These are phyloP conservation scores for Colletes collaris DNA, from an alignment of 2,888 invertebrate genomes.

Conservation along the genomic window DNA sequence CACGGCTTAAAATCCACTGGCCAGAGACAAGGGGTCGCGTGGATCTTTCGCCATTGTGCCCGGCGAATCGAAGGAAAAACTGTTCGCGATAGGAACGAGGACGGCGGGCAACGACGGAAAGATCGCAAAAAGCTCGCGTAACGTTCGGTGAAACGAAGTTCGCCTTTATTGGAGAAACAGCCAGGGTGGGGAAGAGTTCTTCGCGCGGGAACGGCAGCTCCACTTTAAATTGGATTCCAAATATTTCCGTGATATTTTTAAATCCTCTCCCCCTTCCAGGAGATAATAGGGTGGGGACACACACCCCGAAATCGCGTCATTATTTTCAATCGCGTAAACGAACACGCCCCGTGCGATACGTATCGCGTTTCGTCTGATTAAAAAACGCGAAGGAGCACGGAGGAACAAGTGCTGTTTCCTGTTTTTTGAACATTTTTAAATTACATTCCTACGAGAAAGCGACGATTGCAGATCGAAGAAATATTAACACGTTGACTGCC, in stretches of 20 bases:
- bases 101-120: slow-evolving; percentile 46
- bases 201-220: slow-evolving; percentile 29
- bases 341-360: background rate
- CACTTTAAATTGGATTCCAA: slow-evolving; percentile 62
- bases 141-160: slow-evolving; percentile 52
- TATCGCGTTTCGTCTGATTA: background rate
- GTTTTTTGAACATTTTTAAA: no score
- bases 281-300: background rate
- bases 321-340: slow-evolving; percentile 35
- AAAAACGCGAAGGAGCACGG: background rate
- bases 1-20: slow-evolving; percentile 1
- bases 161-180: slow-evolving; percentile 64
- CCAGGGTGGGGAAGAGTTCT: slow-evolving; percentile 14
- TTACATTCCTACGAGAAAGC: no score
- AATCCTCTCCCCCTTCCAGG: background rate
- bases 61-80: background rate
- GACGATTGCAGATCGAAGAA: no score
- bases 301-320: slow-evolving; percentile 27
- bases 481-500: no score
- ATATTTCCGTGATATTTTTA: slow-evolving; percentile 39
- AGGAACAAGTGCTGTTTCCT: background rate
- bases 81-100: slow-evolving; percentile 11
- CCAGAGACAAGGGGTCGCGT: slow-evolving; percentile 9
- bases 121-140: slow-evolving; percentile 58
- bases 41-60: slow-evolving; percentile 2